Evolutionary conservation across 2,113 vertebrate species (phyloP).

Genomic region (Hucho hucho): DNA sequence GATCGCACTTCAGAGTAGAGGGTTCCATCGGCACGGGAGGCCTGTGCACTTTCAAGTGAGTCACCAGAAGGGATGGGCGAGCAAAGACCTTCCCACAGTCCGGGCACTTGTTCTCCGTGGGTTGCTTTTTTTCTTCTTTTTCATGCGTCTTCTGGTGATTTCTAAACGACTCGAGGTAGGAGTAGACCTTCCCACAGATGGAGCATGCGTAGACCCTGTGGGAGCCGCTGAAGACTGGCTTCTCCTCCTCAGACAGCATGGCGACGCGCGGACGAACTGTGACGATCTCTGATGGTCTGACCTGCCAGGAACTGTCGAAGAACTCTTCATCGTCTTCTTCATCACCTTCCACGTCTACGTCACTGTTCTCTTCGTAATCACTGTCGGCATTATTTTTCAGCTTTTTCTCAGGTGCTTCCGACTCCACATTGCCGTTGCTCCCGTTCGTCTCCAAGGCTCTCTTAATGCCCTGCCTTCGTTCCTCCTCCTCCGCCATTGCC

Average conservation of each 20-base stretch:
- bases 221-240: not conserved
- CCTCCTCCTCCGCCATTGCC: constrained; percentile 1
- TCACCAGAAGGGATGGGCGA: constrained; percentile 24
- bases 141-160: constrained; percentile 60
- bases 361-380: not conserved
- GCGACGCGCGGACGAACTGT: not conserved
- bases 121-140: accelerated
- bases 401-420: not conserved
- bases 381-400: not conserved
- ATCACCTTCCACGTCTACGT: not conserved
- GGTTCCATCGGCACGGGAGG: not conserved
- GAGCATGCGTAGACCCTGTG: constrained; percentile 38
- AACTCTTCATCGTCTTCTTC: not conserved
- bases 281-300: not conserved
- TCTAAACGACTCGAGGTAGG: constrained; percentile 52
- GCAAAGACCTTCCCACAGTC: constrained; percentile 54
- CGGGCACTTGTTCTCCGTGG: constrained; percentile 40
- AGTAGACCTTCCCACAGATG: constrained; percentile 64
- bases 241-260: not conserved
- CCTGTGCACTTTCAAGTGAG: constrained; percentile 56
- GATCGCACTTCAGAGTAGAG: constrained; percentile 41
- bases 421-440: not conserved
- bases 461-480: not conserved
- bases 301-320: constrained; percentile 14
- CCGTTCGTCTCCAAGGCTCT: not conserved